phyloP scores from a whole-genome alignment of 2,797 vertebrate genomes.

The Phylloscopus collybita region DNA sequence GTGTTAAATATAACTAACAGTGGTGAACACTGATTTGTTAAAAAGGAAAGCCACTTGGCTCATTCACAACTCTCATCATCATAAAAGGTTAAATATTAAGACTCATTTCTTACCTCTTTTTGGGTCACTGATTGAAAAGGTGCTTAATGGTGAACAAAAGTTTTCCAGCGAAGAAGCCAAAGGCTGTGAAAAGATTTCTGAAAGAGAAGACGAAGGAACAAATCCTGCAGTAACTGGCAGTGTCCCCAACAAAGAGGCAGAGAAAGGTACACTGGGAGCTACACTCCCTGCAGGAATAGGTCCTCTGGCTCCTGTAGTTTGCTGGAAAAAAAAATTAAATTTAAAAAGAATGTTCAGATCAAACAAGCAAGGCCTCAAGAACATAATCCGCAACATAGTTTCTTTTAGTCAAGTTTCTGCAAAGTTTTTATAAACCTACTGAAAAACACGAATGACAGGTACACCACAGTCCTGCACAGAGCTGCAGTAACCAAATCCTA shows the following conservation, averaged over 20 bases:
- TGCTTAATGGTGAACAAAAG: conserved; percentile 86
- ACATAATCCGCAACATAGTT: neutral
- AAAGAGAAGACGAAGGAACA: conserved; percentile 71
- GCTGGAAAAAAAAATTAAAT: conserved; percentile 21
- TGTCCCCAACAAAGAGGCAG: conserved; percentile 82
- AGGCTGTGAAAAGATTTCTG: conserved; percentile 77
- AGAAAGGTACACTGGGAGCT: conserved; percentile 79
- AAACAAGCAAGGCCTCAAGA: neutral
- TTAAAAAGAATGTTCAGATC: neutral
- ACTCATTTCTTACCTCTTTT: conserved; percentile 83
- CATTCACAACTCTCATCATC: neutral
- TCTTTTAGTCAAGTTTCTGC: neutral
- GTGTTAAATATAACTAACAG: neutral
- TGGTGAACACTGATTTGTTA: neutral
- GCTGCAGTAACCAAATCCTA: neutral
- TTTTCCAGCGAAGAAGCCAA: conserved; percentile 83
- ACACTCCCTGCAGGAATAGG: conserved; percentile 79
- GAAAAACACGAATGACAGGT: neutral
- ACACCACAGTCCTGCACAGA: neutral
- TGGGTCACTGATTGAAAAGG: conserved; percentile 85
- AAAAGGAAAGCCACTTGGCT: neutral
- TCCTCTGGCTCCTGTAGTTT: conserved; percentile 66
- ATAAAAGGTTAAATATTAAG: neutral
- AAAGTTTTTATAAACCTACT: neutral
- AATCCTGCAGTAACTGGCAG: conserved; percentile 76